These are phyloP conservation scores for Edolisoma coerulescens DNA, from an alignment of 2,113 vertebrate species.

Conservation along the genomic window DNA sequence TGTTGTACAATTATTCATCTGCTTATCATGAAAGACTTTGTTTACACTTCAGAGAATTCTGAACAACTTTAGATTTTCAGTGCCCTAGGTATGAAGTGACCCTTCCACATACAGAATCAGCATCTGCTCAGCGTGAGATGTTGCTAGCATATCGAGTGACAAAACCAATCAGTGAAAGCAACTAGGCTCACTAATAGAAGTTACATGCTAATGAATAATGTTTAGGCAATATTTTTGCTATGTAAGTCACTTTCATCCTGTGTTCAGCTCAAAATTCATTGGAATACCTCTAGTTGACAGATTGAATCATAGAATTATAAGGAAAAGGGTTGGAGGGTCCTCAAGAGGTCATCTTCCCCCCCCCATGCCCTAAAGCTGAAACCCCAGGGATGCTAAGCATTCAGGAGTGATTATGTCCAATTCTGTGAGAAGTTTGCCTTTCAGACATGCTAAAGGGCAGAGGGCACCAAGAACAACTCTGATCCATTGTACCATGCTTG, in stretches of 20 bases:
- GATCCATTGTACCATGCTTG: slow-evolving; percentile 56
- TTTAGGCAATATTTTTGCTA: not conserved
- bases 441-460: slow-evolving; percentile 59
- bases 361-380: not conserved
- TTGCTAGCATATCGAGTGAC: not conserved
- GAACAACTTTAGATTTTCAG: not conserved
- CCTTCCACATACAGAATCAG: not conserved
- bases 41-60: not conserved
- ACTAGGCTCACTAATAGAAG: not conserved
- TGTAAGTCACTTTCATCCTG: not conserved
- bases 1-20: not conserved
- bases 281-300: not conserved
- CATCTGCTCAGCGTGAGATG: not conserved
- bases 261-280: not conserved
- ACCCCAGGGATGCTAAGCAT: slow-evolving; percentile 30
- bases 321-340: not conserved
- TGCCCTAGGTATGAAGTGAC: not conserved
- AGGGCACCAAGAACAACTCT: slow-evolving; percentile 56
- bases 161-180: not conserved
- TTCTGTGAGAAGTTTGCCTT: slow-evolving; percentile 65
- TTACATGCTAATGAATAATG: not conserved
- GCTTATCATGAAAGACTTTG: not conserved
- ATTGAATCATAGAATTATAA: not conserved
- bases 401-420: slow-evolving; percentile 45
- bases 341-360: not conserved